Base-by-base conservation (phyloP, 2,888 invertebrate genomes). In the Drosophila recens region DNA sequence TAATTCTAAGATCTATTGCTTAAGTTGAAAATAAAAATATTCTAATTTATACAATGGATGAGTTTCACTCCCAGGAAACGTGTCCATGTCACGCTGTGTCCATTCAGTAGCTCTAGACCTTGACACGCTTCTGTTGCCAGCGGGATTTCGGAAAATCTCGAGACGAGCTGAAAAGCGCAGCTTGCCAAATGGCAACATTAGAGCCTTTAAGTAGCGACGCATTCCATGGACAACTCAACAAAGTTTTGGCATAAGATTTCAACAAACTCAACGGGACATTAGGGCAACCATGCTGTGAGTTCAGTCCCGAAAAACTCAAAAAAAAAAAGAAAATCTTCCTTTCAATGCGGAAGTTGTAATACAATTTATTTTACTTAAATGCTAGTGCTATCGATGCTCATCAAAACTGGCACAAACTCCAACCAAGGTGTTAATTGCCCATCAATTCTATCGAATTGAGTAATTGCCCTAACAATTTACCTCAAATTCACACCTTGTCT, bases 71-170 rank as follows among this genome's bases (percentile, higher is more conserved):
- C 66, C 51, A n/a, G 57, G 73, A 70, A 74, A 42, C 17, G 17
- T 58, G 10, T 36, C 30, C 15, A 17, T 3, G 13, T 49, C 42
- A 48, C 30, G 59, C 66, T 48, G 52, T 46, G 66, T 34, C 78
- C 77, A 79, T 73, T 83, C 67, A 82, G 90, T 82, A 90, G 89
- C 64, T 6, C 61, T n/a, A 40, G 81, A 74, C 90, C 90, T 91
- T 90, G 91, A 88, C 90, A 90, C 87, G 90, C 91, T 91, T 90
- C 91, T 80, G 89, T 84, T 79, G 80, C 69, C 91, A 68, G 75
- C 81, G 45, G 79, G 87, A 62, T 42, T 71, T 64, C 53, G 72
- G 72, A 80, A 74, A 72, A 72, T 34, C 68, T 72, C 27, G 42
- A 36, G 45, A 61, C 46, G n/a, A 59, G 15, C 36, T 65, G 61